Evolutionary conservation across 2,888 invertebrate genomes (phyloP).

Genomic region (Strigamia crassipes): DNA sequence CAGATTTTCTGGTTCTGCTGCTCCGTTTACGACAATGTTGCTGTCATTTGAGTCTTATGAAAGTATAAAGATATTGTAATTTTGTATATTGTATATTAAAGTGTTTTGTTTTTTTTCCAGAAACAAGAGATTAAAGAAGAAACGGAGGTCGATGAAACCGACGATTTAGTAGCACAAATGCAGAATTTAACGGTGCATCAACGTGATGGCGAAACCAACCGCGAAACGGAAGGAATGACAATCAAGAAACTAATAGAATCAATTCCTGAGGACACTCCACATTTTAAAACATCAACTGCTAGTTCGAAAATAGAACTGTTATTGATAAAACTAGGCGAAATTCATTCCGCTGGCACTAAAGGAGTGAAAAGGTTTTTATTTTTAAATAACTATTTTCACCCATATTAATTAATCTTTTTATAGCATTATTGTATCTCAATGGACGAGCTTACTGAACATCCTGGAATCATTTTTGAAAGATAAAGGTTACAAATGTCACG

Average conservation of each 20-base stretch:
- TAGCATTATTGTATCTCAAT: slow-evolving; percentile 83
- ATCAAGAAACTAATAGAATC: not conserved
- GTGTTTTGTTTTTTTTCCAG: not conserved
- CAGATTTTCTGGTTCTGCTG: slow-evolving; percentile 70
- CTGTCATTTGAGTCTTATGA: slow-evolving; percentile 84
- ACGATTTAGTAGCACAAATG: slow-evolving; percentile 22
- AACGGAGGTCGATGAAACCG: not conserved
- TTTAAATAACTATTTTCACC: not conserved
- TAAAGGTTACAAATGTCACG: slow-evolving; percentile 65
- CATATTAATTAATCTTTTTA: not conserved
- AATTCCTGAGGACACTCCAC: not conserved
- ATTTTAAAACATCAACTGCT: slow-evolving; percentile 11
- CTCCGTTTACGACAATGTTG: slow-evolving; percentile 85
- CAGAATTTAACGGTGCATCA: not conserved
- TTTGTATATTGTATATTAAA: not conserved
- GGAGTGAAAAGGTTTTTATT: not conserved
- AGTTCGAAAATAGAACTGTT: slow-evolving; percentile 3
- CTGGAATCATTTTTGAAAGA: slow-evolving; percentile 69
- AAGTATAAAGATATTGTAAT: slow-evolving; percentile 62
- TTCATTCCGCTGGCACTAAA: not conserved
- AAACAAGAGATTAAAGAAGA: not conserved
- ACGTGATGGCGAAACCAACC: not conserved
- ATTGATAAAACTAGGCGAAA: not conserved
- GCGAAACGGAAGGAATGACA: not conserved
- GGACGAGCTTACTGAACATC: slow-evolving; percentile 80